Base-by-base conservation (phyloP, 2,797 vertebrate species). In the Scomberomorus guttatus region DNA sequence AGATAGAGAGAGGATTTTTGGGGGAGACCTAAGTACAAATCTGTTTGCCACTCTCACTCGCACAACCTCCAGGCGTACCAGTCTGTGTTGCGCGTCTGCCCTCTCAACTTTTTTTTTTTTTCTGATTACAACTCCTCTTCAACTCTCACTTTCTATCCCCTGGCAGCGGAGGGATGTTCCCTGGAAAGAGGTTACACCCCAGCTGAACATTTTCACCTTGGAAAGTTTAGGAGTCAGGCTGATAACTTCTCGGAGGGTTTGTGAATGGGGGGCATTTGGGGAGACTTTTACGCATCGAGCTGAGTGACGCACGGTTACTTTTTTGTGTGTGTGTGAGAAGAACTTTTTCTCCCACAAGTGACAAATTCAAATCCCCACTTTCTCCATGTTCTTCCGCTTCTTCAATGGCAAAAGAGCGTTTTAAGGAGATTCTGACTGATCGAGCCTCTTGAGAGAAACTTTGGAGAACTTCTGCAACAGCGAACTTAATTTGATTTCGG, bases 211-310 rank as follows among this genome's bases (percentile, higher is more conserved):
- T 86, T 85, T 83, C 81, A 87, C 86, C 78, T 90, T 73, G 79
- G 75, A 61, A 75, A 88, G 70, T 87, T 83, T n/a, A 44, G 29
- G 83, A 82, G 77, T 77, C 82, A 55, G 81, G 27, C 67, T 88
- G 80, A 72, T 74, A 83, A 84, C 72, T 85, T 85, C 20, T 59
- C 57, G 65, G 77, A 66, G 80, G 75, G 58, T 84, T 77, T 77
- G 80, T 90, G 88, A 87, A 84, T 90, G 89, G 79, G 75, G 57
- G 70, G 58, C 71, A 12, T 74, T 82, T 82, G 79, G 75, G 60
- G 60, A 79, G 82, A 86, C 83, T 86, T 90, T 92, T 92, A 88
- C 88, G 88, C 88, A 86, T 66, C 71, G 85, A 76, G 44, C n/a
- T 61, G 77, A 79, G 76, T 83, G 89, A 89, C 86, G 81, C 88